Base-by-base conservation (phyloP, 2,888 invertebrate species). In the Hypsopygia costalis region DNA sequence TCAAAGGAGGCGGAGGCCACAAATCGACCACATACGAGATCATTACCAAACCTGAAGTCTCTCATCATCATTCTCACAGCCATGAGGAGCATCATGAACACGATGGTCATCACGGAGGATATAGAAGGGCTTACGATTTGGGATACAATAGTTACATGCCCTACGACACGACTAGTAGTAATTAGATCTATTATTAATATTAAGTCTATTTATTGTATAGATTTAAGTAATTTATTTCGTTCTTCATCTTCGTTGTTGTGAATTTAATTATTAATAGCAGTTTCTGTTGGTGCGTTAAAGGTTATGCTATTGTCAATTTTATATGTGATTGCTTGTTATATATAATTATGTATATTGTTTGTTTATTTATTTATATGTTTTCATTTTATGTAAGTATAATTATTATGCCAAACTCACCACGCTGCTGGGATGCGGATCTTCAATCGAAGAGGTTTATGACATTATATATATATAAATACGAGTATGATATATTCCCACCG, bases 1-100 rank as follows among this genome's bases (percentile, higher is more conserved):
- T 95, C n/a, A 95, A 95, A 60, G 91, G 93, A 2, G 76, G 90
- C 4, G 92, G 92, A 0, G 93, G 93, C 8, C 92, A 92, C 49
- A 93, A 93, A 53, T 89, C 92, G 11, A 94, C 95, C 0, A 95
- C 95, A 0, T 95, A 95, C 70, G 95, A 95, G 78, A 94, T 95
- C 67, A 93, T 95, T 43, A 92, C 95, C 37, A 95, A 95, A 54
- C 95, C 95, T 0, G 91, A 95, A 30, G 93, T 95, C 49, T 92
- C 93, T 0, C 92, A 92, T 59, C 89, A 92, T 1, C 92, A 93
- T 58, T 91, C 92, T 0, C 93, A 94, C 61, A 93, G 93, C 43
- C 93, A 94, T 44, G 93, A 93, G 46, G 92, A 93, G 43, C 90
- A 91, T 11, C 91, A 91, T 47, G 85, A 89, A 9, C 85, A 87